These are phyloP conservation scores for Sceliomorpha sp. DNA, from an alignment of 2,888 invertebrate species.

Conservation along the genomic window DNA sequence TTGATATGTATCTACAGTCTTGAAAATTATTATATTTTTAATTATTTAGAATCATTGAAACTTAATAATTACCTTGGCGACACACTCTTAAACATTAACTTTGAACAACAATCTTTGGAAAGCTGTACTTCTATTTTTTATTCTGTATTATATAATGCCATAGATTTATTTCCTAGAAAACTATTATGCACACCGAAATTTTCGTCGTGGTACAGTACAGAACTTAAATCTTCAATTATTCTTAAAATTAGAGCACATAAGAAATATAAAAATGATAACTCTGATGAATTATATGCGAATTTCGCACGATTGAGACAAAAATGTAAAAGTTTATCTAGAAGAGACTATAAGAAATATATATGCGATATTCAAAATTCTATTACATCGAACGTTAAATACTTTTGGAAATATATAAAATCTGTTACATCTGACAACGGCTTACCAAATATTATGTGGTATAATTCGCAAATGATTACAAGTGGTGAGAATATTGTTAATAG, in stretches of 20 bases:
- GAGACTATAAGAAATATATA: not conserved
- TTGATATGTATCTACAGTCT: too few relatives aligned
- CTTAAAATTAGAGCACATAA: not conserved
- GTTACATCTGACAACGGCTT: not conserved
- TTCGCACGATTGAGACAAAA: too few relatives aligned
- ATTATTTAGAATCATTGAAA: too few relatives aligned
- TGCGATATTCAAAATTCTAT: too few relatives aligned
- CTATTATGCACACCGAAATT: not conserved
- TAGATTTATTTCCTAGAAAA: not conserved
- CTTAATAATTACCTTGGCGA: too few relatives aligned
- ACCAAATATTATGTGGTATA: not conserved
- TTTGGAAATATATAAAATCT: slow-evolving; percentile 1
- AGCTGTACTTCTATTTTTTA: not conserved
- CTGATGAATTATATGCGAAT: too few relatives aligned
- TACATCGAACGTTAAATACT: not conserved
- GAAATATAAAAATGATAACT: not conserved
- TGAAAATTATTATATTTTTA: too few relatives aligned
- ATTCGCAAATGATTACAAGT: not conserved
- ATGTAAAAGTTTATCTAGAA: not conserved
- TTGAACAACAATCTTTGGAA: too few relatives aligned
- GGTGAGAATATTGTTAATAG: not conserved
- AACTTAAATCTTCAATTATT: slow-evolving; percentile 5
- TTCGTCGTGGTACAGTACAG: not conserved
- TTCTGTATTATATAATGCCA: not conserved
- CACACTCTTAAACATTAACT: too few relatives aligned